phyloP scores from a whole-genome alignment of 2,797 vertebrate species.

The Chaetophractus vellerosus region DNA sequence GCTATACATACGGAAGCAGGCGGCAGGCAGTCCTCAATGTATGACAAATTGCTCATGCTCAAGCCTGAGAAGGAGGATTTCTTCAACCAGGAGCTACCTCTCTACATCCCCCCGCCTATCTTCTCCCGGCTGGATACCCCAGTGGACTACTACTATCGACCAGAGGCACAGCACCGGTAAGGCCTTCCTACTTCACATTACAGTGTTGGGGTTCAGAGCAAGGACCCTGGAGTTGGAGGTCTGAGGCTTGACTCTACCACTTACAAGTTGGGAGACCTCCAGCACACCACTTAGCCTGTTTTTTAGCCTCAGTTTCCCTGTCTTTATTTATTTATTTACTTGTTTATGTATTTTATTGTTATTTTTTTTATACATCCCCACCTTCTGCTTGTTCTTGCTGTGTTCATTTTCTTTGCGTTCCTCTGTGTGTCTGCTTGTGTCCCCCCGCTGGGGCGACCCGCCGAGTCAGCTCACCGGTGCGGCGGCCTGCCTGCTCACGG shows the following conservation, averaged over 20 bases:
- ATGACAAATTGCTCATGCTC: constrained; percentile 94
- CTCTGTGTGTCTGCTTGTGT: too few species aligned
- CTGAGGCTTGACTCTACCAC: not conserved
- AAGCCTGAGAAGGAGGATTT: constrained; percentile 95
- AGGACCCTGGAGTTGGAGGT: not conserved
- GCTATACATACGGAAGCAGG: constrained; percentile 91
- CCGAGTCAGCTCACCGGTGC: too few species aligned
- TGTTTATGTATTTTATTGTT: too few species aligned
- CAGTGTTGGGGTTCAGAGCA: fast-evolving
- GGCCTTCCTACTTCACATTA: not conserved
- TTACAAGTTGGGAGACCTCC: fast-evolving
- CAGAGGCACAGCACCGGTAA: constrained; percentile 93
- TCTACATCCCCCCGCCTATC: constrained; percentile 96
- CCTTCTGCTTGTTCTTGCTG: too few species aligned
- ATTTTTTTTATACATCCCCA: too few species aligned
- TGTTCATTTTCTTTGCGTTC: too few species aligned
- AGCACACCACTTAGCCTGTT: not conserved
- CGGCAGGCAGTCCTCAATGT: constrained; percentile 92
- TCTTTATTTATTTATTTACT: too few species aligned
- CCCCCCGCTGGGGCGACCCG: too few species aligned
- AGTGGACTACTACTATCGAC: constrained; percentile 96
- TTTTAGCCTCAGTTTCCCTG: not conserved
- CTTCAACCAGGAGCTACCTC: constrained; percentile 93
- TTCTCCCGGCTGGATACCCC: constrained; percentile 97
- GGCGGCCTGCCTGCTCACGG: too few species aligned